Conservation (phyloP, 2,888 invertebrate genomes). For the Syrphus vitripennis region DNA sequence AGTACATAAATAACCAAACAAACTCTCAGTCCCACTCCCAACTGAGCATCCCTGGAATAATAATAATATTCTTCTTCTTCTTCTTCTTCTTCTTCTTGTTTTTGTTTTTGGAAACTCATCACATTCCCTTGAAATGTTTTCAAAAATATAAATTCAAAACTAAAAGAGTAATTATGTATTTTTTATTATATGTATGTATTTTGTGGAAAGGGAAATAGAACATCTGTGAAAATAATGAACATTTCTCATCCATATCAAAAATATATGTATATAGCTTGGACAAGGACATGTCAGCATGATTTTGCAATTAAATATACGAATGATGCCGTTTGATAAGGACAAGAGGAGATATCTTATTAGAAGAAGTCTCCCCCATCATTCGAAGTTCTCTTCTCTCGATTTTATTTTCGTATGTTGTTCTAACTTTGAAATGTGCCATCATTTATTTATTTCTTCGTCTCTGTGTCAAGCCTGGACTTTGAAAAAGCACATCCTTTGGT, state of each 20-base stretch:
- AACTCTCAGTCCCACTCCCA: too few species aligned
- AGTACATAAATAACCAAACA: background rate
- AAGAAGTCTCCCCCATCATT: background rate
- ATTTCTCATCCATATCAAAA: constrained; percentile 1
- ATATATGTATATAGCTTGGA: background rate
- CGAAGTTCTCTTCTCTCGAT: background rate
- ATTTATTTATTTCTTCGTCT: background rate
- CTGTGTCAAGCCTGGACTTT: background rate
- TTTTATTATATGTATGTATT: background rate
- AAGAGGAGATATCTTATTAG: background rate
- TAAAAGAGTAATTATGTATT: background rate
- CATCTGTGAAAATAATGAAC: background rate
- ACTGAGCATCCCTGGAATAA: background rate
- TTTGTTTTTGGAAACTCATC: background rate
- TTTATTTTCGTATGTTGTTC: background rate
- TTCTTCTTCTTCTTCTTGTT: too few species aligned
- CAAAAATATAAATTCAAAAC: background rate
- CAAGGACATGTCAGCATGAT: constrained; percentile 1
- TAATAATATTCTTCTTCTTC: background rate
- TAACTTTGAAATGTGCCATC: background rate
- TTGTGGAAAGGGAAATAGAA: background rate
- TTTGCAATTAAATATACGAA: background rate
- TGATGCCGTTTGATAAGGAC: background rate
- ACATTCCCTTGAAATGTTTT: background rate
- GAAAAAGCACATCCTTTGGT: background rate